Evolutionary conservation across 2,888 invertebrate genomes (phyloP).

Genomic region (Chloroclysta siterata): DNA sequence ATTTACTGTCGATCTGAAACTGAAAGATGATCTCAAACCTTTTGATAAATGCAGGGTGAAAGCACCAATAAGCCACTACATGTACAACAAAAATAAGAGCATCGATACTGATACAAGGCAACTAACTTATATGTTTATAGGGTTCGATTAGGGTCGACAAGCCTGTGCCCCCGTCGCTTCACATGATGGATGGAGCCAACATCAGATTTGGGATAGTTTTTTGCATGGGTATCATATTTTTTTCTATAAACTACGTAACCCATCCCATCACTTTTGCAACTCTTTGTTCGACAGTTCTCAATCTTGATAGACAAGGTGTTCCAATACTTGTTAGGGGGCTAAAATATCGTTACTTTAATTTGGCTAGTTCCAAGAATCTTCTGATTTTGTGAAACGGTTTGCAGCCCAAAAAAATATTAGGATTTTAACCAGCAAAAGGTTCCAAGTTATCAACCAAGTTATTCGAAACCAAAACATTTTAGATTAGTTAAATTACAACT

Average conservation of each 20-base stretch:
- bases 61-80: constrained; percentile 18
- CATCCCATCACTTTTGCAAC: neutral
- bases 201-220: constrained; percentile 76
- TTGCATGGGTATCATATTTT: constrained; percentile 60
- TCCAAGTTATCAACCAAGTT: too few species aligned
- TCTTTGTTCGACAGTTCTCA: neutral
- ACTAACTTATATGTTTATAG: constrained; percentile 57
- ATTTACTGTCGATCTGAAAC: neutral
- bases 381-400: too few species aligned
- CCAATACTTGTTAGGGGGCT: too few species aligned
- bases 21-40: neutral
- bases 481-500: too few species aligned
- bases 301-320: too few species aligned
- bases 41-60: constrained; percentile 18
- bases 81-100: constrained; percentile 14
- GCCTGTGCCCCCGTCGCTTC: constrained; percentile 72
- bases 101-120: constrained; percentile 42
- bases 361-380: too few species aligned
- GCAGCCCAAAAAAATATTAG: too few species aligned
- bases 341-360: too few species aligned
- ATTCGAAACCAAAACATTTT: too few species aligned
- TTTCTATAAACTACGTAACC: constrained; percentile 29
- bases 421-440: too few species aligned
- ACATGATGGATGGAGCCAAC: constrained; percentile 76
- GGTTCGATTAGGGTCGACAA: constrained; percentile 82